These are phyloP conservation scores for Drosophila fuyamai DNA, from an alignment of 1,140 invertebrate genomes.

Conservation along the genomic window DNA sequence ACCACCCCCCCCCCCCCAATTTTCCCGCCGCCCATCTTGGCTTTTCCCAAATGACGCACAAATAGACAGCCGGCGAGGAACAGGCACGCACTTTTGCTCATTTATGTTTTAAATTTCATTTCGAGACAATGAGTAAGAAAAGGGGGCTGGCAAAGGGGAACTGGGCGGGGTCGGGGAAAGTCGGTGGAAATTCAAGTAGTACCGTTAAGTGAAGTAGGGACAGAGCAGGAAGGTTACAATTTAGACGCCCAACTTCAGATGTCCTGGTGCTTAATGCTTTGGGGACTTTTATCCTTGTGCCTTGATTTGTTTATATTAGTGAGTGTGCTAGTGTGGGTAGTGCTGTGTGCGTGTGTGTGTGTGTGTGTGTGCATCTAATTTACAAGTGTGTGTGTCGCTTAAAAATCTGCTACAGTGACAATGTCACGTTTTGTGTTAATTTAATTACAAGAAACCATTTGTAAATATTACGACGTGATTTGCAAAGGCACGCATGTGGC, in stretches of 20 bases:
- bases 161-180: neutral
- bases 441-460: constrained; percentile 84
- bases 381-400: constrained; percentile 54
- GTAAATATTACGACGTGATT: constrained; percentile 82
- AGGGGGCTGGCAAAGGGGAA: neutral
- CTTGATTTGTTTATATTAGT: constrained; percentile 54
- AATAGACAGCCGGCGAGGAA: constrained; percentile 49
- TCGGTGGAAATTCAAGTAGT: constrained; percentile 13
- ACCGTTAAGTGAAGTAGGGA: constrained; percentile 41
- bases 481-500: constrained; percentile 67
- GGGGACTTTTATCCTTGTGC: constrained; percentile 62
- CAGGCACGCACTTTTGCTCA: constrained; percentile 79
- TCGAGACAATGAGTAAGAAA: constrained; percentile 46
- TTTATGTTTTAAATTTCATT: constrained; percentile 83
- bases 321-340: neutral
- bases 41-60: constrained; percentile 48
- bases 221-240: constrained; percentile 62
- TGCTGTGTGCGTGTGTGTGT: constrained; percentile 3
- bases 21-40: neutral
- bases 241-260: constrained; percentile 52
- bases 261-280: constrained; percentile 47
- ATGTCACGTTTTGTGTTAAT: constrained; percentile 84
- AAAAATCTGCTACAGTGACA: constrained; percentile 81
- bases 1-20: neutral
- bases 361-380: neutral